Evolutionary conservation across 2,797 vertebrate genomes (phyloP).

Genomic region (Pangasius macronema): DNA sequence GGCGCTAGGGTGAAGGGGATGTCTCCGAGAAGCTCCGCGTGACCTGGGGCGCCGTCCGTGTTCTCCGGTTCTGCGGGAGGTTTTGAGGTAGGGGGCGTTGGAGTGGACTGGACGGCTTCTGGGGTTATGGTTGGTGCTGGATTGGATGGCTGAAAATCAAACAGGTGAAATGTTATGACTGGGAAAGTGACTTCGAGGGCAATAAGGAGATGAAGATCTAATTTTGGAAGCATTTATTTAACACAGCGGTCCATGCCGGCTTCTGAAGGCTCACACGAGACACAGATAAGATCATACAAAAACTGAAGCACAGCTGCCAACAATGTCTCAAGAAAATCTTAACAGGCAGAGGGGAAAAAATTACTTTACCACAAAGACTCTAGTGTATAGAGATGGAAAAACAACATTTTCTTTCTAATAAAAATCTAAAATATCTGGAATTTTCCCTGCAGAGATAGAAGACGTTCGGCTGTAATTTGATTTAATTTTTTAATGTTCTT

Average conservation of each 20-base stretch:
- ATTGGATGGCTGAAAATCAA: conserved; percentile 51
- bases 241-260: not conserved
- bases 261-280: not conserved
- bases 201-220: not conserved
- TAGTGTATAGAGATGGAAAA: not conserved
- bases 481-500: not conserved
- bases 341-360: not conserved
- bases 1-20: conserved; percentile 93
- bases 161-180: not conserved
- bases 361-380: not conserved
- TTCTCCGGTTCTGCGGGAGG: conserved; percentile 48
- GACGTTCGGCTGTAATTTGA: not conserved
- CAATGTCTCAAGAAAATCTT: not conserved
- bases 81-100: conserved; percentile 50
- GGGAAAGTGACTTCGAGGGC: not conserved
- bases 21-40: conserved; percentile 86
- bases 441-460: not conserved
- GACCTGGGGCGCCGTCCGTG: conserved; percentile 67
- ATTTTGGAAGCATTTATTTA: not conserved
- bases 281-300: not conserved
- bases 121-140: conserved; percentile 20
- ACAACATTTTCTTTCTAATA: not conserved
- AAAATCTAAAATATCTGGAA: not conserved
- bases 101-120: not conserved
- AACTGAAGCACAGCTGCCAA: not conserved